Evolutionary conservation across 2,888 invertebrate species (phyloP).

Genomic region (Ceriagrion tenellum): DNA sequence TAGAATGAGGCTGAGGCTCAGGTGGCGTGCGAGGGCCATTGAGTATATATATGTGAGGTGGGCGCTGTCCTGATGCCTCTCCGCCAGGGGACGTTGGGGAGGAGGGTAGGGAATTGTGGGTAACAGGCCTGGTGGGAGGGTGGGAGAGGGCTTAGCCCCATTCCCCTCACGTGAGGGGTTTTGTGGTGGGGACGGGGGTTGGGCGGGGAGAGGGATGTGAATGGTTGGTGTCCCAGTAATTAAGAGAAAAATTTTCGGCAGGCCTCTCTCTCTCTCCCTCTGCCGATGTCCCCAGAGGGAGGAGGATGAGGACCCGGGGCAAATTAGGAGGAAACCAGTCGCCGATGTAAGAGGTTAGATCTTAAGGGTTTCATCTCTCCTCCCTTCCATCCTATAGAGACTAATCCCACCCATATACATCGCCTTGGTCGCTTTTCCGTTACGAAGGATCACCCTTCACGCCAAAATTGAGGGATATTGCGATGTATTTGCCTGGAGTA

Average conservation of each 20-base stretch:
- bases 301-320: neutral
- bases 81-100: neutral
- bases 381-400: constrained; percentile 68
- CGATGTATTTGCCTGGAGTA: too few species aligned
- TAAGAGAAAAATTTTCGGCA: constrained; percentile 62
- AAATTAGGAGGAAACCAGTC: constrained; percentile 59
- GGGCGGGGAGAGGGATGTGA: too few species aligned
- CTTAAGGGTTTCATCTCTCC: neutral
- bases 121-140: neutral
- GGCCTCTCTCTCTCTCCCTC: too few species aligned
- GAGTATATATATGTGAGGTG: constrained; percentile 41
- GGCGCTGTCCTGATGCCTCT: constrained; percentile 23
- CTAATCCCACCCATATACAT: constrained; percentile 69
- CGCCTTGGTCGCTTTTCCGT: neutral
- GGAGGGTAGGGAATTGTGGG: neutral
- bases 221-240: constrained; percentile 43
- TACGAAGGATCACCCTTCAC: neutral
- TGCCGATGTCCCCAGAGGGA: constrained; percentile 22
- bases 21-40: constrained; percentile 50
- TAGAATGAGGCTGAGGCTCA: constrained; percentile 45
- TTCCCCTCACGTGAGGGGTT: too few species aligned
- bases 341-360: constrained; percentile 52
- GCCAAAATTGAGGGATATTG: too few species aligned
- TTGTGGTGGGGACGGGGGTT: neutral
- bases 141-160: too few species aligned